Percentiles rank a stretch among this genome's conserved stretches.
phyloP scores from a whole-genome alignment of 1,140 invertebrate genomes.

The Papilio glaucus region DNA sequence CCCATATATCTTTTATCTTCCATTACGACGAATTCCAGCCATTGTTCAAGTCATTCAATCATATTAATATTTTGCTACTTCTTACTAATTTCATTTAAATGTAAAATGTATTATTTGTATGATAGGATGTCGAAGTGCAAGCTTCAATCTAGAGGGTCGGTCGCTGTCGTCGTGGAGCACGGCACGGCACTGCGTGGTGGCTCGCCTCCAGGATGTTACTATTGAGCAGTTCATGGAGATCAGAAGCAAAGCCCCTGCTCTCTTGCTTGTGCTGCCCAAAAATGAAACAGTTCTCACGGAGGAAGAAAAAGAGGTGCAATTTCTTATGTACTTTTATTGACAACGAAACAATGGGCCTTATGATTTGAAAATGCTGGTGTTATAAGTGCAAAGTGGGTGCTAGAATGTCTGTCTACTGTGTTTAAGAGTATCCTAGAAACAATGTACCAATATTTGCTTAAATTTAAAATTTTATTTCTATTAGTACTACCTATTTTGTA shows the following conservation, averaged over 20 bases:
- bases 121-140: conserved; percentile 92
- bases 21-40: too few relatives aligned
- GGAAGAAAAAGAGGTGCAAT: conserved; percentile 89
- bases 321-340: neutral
- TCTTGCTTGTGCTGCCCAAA: conserved; percentile 92
- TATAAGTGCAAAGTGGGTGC: too few relatives aligned
- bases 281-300: conserved; percentile 86
- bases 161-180: conserved; percentile 93
- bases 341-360: too few relatives aligned
- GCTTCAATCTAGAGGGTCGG: conserved; percentile 94
- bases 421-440: too few relatives aligned
- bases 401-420: too few relatives aligned
- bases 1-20: too few relatives aligned
- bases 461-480: too few relatives aligned
- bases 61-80: conserved; percentile 29
- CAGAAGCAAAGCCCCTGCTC: conserved; percentile 91
- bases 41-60: conserved; percentile 3
- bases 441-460: too few relatives aligned
- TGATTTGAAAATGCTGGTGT: too few relatives aligned
- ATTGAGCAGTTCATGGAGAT: conserved; percentile 90
- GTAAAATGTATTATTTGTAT: too few relatives aligned
- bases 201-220: conserved; percentile 90
- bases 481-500: too few relatives aligned
- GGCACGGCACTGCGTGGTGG: conserved; percentile 94
- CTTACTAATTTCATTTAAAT: too few relatives aligned